Evolutionary conservation across 2,797 vertebrate species (phyloP), one percentile per base, ranked within the genome.

Genomic region (Mormyrops boulengeri): DNA sequence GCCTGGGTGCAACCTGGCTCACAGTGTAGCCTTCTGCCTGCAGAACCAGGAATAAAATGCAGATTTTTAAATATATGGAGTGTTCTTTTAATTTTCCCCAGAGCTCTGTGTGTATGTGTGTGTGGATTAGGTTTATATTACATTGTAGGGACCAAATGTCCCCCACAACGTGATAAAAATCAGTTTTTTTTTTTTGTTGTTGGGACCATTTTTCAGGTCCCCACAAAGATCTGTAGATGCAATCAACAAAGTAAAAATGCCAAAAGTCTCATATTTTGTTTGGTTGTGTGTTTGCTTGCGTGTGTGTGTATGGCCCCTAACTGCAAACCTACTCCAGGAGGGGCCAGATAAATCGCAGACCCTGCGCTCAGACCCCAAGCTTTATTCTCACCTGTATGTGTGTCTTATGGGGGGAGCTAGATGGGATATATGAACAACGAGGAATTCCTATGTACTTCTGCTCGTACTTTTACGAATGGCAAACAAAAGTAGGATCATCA

Each of bases 301-400:
- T 22, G 57, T 60, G n/a, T 62, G 19, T 60, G 19, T 96, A 94
- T 96, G n/a, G n/a, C n/a, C 57, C 19, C 96, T 96, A 95, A 96
- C 96, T 96, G 95, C 6, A 60, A 22, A 22, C 19, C 8, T 66
- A 26, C 62, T 66, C 62, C 9, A 2, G 62, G 60, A 0, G 57
- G 57, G 4, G 57, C 6, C n/a, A 22, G 26, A 66, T 66, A 66
- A 66, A 69, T 69, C 11, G 30, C 62, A 34, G 62, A 69, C 62
- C 62, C 26, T 12, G 26, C 2, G 14, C 62, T 12, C 66, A 38
- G 30, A 38, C 30, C 11, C 26, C 62, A 12, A 12, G 62, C 26
- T 34, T 69, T 30, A 34, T 34, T 69, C 66, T 34, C 26, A 34
- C 26, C 26, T 14, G 66, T 34, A 4, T 66, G 66, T 69, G 26